Percentiles rank a stretch among this genome's conserved stretches.
Conservation (phyloP, 2,888 invertebrate genomes). For the Listrodromus nycthemerus region DNA sequence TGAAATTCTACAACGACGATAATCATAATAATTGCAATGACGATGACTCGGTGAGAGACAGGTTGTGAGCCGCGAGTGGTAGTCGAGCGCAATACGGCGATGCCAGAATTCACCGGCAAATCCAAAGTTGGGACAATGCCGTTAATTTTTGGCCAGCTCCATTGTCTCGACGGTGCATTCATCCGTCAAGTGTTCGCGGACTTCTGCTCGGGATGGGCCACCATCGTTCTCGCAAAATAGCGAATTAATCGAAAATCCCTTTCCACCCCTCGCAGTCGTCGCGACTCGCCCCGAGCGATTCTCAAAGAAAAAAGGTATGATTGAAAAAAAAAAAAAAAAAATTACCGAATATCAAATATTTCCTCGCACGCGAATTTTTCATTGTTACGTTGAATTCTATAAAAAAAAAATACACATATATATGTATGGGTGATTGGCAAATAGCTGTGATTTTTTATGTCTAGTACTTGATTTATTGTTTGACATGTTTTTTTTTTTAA, state of each 20-base stretch:
- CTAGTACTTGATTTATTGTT: no score
- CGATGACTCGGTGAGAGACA: slow-evolving; percentile 16
- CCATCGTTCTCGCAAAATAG: slow-evolving; percentile 55
- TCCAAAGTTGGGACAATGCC: slow-evolving; percentile 84
- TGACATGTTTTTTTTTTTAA: no score
- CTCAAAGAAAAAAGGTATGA: not conserved
- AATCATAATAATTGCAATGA: no score
- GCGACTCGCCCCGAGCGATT: not conserved
- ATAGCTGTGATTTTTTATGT: no score
- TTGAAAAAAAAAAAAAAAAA: not conserved
- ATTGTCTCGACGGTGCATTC: slow-evolving; percentile 83
- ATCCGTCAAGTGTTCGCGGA: slow-evolving; percentile 81
- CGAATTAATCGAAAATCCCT: slow-evolving; percentile 65
- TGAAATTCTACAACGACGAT: no score
- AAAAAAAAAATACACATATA: no score
- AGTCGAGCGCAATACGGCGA: slow-evolving; percentile 17
- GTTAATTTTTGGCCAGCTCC: slow-evolving; percentile 83
- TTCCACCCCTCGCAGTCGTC: slow-evolving; percentile 14
- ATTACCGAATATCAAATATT: slow-evolving; percentile 12
- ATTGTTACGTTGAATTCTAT: slow-evolving; percentile 27
- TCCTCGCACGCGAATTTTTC: slow-evolving; percentile 36
- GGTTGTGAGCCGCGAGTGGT: slow-evolving; percentile 24
- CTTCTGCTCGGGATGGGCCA: slow-evolving; percentile 64
- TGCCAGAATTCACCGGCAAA: slow-evolving; percentile 66
- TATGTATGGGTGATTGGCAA: no score